These are phyloP conservation scores for Agrochola litura DNA, from an alignment of 2,888 invertebrate species.

Conservation along the genomic window DNA sequence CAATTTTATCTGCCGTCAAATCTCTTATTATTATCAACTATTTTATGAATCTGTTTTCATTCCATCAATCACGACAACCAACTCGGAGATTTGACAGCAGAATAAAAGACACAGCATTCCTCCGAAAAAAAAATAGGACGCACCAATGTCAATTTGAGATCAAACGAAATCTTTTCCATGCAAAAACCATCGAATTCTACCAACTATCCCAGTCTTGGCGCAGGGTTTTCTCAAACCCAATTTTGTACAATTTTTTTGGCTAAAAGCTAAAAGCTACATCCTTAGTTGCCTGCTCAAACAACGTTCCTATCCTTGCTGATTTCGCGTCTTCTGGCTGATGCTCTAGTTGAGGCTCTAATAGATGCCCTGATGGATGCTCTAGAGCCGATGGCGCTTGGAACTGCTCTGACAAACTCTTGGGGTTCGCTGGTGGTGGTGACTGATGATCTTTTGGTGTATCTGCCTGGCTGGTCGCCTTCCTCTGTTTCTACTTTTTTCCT, in stretches of 20 bases:
- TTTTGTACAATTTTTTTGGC: conserved; percentile 55
- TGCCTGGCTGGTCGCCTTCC: conserved; percentile 75
- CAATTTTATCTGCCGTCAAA: conserved; percentile 6
- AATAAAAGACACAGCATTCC: neutral
- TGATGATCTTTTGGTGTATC: conserved; percentile 77
- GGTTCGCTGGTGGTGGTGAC: conserved; percentile 68
- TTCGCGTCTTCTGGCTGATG: conserved; percentile 59
- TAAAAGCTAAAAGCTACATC: conserved; percentile 42
- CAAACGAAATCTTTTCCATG: conserved; percentile 38
- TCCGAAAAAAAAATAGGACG: neutral
- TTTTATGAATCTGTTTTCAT: conserved; percentile 27
- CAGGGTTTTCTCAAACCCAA: conserved; percentile 30
- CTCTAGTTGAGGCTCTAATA: conserved; percentile 75
- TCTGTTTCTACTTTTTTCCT: conserved; percentile 74
- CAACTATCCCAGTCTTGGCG: conserved; percentile 36
- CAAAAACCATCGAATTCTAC: conserved; percentile 16
- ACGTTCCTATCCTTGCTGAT: conserved; percentile 66
- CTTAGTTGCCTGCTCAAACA: conserved; percentile 62
- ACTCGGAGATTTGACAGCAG: neutral
- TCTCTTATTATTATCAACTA: neutral
- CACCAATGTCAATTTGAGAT: conserved; percentile 41
- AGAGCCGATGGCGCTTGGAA: conserved; percentile 81
- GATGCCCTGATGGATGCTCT: conserved; percentile 85
- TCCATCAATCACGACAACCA: neutral
- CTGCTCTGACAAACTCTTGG: conserved; percentile 79